A percentile compares a stretch with the other conserved stretches of the same genome.
Evolutionary conservation across 1,140 invertebrate species (phyloP).

Genomic region (Rhagoletis pomonella): DNA sequence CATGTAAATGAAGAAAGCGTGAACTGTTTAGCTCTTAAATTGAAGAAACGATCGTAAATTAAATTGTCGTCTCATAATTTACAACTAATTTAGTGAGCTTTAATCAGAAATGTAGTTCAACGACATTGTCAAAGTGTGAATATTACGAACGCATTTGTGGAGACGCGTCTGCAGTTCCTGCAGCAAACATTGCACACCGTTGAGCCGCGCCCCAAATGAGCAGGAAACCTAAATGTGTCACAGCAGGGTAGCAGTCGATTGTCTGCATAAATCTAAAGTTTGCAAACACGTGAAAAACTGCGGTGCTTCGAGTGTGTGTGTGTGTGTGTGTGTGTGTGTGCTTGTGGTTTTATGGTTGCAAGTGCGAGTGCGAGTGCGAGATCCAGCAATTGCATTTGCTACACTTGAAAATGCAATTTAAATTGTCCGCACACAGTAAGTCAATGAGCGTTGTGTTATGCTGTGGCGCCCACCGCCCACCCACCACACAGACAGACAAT

Average conservation of each 20-base stretch:
- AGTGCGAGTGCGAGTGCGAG: background rate
- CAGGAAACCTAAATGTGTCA: constrained; percentile 35
- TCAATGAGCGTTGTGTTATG: background rate
- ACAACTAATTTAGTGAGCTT: too few species aligned
- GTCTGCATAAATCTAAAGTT: constrained; percentile 34
- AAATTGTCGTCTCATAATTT: too few species aligned
- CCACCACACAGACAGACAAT: background rate
- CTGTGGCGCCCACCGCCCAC: background rate
- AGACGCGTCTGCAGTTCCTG: background rate
- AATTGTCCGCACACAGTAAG: constrained; percentile 42
- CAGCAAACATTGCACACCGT: background rate
- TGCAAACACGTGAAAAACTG: background rate
- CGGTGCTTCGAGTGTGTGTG: background rate
- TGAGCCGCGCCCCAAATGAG: background rate
- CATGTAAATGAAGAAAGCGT: too few species aligned
- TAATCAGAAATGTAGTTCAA: background rate
- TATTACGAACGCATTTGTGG: background rate
- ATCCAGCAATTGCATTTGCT: constrained; percentile 14
- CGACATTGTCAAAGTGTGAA: constrained; percentile 30
- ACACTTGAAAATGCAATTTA: constrained; percentile 43
- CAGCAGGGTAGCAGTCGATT: background rate
- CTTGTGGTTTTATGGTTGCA: too few species aligned
- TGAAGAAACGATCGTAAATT: too few species aligned
- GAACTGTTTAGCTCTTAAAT: too few species aligned
- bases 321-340: background rate